Conservation (phyloP, 2,888 invertebrate species). For the Sesia bembeciformis region DNA sequence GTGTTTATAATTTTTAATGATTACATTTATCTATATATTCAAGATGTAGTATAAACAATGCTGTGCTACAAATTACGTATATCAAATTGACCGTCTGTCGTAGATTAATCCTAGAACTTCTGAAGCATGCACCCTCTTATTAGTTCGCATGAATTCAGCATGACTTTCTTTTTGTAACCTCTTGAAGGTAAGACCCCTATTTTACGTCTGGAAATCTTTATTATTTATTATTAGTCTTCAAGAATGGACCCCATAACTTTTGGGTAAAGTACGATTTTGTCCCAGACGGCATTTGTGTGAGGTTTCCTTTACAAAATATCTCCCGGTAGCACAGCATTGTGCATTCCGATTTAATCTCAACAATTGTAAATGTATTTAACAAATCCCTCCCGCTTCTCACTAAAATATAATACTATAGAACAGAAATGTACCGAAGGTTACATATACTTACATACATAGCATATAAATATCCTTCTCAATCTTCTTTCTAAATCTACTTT, state of each 20-base stretch:
- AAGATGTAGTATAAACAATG: constrained; percentile 30
- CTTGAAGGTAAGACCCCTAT: constrained; percentile 11
- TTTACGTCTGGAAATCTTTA: too few species aligned
- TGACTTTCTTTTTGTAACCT: constrained; percentile 9
- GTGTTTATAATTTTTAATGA: too few species aligned
- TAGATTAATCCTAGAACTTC: constrained; percentile 24
- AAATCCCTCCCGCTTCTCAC: constrained; percentile 4
- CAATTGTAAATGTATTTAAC: not conserved
- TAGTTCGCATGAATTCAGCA: constrained; percentile 29
- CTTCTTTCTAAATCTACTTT: too few species aligned
- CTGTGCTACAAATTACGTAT: constrained; percentile 50
- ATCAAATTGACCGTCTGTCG: constrained; percentile 18
- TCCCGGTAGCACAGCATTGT: constrained; percentile 63
- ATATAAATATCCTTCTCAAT: too few species aligned
- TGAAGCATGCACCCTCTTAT: constrained; percentile 24
- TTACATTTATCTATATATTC: too few species aligned
- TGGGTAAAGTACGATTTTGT: constrained; percentile 2
- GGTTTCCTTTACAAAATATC: constrained; percentile 30
- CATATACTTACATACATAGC: too few species aligned
- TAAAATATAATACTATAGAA: too few species aligned
- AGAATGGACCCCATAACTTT: not conserved
- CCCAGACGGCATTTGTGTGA: constrained; percentile 55
- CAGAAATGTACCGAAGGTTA: too few species aligned
- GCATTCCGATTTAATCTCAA: constrained; percentile 62
- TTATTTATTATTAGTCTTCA: too few species aligned